A percentile compares a stretch with the other conserved stretches of the same genome.
Conservation (phyloP, 2,113 vertebrate genomes). For the Coturnix japonica region DNA sequence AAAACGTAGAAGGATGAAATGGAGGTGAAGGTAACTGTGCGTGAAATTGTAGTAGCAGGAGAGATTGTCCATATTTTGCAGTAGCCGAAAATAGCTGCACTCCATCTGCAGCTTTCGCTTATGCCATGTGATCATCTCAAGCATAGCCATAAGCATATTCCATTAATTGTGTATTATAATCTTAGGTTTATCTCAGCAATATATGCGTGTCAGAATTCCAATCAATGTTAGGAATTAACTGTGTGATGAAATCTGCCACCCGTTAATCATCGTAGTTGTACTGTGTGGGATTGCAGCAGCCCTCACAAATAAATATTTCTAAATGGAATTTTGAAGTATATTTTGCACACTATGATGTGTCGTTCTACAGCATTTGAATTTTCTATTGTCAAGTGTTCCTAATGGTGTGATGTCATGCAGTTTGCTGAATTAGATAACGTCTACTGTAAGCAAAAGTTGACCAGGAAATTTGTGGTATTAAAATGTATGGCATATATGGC, state of each 20-base stretch:
- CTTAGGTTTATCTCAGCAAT: constrained; percentile 5
- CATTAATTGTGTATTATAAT: constrained; percentile 52
- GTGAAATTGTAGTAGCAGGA: constrained; percentile 81
- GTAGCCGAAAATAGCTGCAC: constrained; percentile 78
- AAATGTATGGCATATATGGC: neutral
- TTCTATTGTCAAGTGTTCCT: neutral
- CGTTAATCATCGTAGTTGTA: neutral
- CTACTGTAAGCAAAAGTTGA: neutral
- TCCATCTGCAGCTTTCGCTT: constrained; percentile 62
- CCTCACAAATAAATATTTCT: neutral
- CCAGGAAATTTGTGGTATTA: neutral
- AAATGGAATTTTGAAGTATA: neutral
- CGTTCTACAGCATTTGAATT: neutral
- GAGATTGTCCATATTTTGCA: constrained; percentile 76
- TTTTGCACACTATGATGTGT: neutral
- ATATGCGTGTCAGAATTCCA: neutral
- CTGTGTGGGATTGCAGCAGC: neutral
- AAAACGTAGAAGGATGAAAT: constrained; percentile 77
- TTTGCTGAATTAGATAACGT: constrained; percentile 4
- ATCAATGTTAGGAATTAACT: constrained; percentile 22
- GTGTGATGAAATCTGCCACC: neutral
- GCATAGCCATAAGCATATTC: constrained; percentile 37
- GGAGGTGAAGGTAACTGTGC: constrained; percentile 78
- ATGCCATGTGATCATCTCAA: constrained; percentile 48
- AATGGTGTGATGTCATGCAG: neutral